A percentile compares a stretch with the other conserved stretches of the same genome.
Evolutionary conservation across 1,140 invertebrate species (phyloP).

Genomic region (Riptortus pedestris): DNA sequence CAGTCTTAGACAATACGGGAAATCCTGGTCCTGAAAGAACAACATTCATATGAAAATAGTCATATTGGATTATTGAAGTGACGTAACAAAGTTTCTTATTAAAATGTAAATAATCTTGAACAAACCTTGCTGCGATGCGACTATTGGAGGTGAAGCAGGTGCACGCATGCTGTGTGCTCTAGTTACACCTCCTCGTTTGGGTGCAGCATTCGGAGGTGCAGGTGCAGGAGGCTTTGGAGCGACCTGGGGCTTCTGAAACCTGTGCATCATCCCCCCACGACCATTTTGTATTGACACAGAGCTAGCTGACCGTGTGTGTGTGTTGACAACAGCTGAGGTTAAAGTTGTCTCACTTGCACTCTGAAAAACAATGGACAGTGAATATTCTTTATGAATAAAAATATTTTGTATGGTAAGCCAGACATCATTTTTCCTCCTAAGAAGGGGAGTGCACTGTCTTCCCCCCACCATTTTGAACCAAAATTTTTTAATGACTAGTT

Average conservation of each 20-base stretch:
- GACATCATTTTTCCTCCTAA: too few species aligned
- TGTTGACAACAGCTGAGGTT: conserved; percentile 22
- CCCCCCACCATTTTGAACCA: too few species aligned
- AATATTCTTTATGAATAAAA: too few species aligned
- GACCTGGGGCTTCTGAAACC: conserved; percentile 39
- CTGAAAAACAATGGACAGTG: conserved; percentile 9
- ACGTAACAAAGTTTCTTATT: neutral
- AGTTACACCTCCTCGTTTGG: conserved; percentile 36
- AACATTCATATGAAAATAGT: neutral
- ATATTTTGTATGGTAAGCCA: too few species aligned
- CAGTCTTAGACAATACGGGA: conserved; percentile 30
- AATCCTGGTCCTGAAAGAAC: conserved; percentile 25
- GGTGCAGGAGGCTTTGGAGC: conserved; percentile 44
- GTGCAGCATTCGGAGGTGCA: conserved; percentile 39
- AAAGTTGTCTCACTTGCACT: conserved; percentile 26
- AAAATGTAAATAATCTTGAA: too few species aligned
- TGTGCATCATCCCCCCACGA: neutral
- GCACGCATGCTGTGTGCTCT: conserved; percentile 46
- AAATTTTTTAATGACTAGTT: too few species aligned
- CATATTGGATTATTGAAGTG: too few species aligned
- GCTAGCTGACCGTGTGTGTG: conserved; percentile 19
- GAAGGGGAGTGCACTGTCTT: too few species aligned
- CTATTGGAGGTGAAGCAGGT: conserved; percentile 41
- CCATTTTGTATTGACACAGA: conserved; percentile 22
- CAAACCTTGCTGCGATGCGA: conserved; percentile 9